Evolutionary conservation across 1,140 invertebrate species (phyloP).

Genomic region (Heliconius melpomene): DNA sequence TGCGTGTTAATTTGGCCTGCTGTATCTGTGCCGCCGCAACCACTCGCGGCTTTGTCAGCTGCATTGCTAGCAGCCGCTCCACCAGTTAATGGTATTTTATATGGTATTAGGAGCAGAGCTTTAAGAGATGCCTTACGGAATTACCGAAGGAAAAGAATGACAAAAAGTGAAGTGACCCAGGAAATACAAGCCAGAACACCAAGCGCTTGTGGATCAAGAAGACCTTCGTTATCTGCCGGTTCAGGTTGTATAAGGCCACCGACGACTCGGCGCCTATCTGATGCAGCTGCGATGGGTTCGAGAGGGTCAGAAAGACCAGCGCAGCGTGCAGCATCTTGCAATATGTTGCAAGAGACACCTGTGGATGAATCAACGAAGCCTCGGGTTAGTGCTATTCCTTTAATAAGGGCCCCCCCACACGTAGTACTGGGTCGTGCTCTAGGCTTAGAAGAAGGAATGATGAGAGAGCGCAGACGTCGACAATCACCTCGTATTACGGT

Average conservation of each 20-base stretch:
- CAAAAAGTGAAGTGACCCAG: slow-evolving; percentile 88
- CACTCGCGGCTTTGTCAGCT: slow-evolving; percentile 83
- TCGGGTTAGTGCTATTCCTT: slow-evolving; percentile 67
- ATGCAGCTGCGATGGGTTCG: slow-evolving; percentile 83
- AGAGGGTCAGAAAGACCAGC: slow-evolving; percentile 69
- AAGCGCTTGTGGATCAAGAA: slow-evolving; percentile 86
- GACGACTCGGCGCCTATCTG: slow-evolving; percentile 84
- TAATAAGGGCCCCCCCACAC: slow-evolving; percentile 78
- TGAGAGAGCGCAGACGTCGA: slow-evolving; percentile 69
- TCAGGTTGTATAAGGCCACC: slow-evolving; percentile 84
- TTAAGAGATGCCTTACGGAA: slow-evolving; percentile 88
- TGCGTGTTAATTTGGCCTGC: slow-evolving; percentile 87
- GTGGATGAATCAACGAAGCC: slow-evolving; percentile 71
- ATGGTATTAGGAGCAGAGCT: slow-evolving; percentile 88
- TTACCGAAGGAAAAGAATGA: slow-evolving; percentile 90
- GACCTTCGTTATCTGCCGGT: slow-evolving; percentile 86
- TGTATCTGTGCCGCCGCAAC: slow-evolving; percentile 74
- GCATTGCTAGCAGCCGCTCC: slow-evolving; percentile 86
- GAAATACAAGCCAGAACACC: slow-evolving; percentile 90
- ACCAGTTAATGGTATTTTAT: slow-evolving; percentile 87
- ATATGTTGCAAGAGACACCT: slow-evolving; percentile 79
- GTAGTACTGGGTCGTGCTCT: slow-evolving; percentile 82
- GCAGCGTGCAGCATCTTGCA: slow-evolving; percentile 74
- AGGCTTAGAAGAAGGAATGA: slow-evolving; percentile 70
- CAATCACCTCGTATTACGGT: slow-evolving; percentile 86